Conservation (phyloP, 2,888 invertebrate species). For the Eilema caniola region DNA sequence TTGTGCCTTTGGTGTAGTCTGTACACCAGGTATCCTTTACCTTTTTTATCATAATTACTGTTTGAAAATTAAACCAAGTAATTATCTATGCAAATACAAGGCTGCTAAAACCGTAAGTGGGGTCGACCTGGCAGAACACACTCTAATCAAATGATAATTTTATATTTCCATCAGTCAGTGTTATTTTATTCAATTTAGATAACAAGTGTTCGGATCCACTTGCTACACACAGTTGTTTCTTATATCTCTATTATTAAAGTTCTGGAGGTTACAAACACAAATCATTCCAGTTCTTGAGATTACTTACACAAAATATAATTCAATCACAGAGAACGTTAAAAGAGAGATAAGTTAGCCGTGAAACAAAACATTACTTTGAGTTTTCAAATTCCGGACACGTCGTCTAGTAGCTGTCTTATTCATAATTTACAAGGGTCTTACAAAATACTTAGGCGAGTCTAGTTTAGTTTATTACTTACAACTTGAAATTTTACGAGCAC, state of each 20-base stretch:
- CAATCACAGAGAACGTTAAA: background rate
- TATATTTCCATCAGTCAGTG: no score
- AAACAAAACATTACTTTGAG: constrained; percentile 6
- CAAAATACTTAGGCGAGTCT: constrained; percentile 5
- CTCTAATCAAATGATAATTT: no score
- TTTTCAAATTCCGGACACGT: constrained; percentile 9
- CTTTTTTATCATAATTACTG: no score
- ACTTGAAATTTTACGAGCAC: constrained; percentile 7
- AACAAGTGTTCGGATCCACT: background rate
- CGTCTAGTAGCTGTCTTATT: constrained; percentile 7
- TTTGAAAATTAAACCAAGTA: no score
- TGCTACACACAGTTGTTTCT: background rate
- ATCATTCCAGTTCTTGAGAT: no score
- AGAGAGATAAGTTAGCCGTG: background rate
- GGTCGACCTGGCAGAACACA: no score
- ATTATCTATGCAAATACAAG: no score
- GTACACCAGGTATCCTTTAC: no score
- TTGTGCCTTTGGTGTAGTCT: no score
- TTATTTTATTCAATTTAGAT: background rate
- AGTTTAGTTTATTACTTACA: constrained; percentile 6
- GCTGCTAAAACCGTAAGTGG: no score
- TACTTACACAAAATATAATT: background rate
- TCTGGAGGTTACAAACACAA: no score
- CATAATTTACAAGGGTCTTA: constrained; percentile 12
- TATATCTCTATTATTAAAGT: no score